Percentiles rank a stretch among this genome's conserved stretches.
phyloP scores from a whole-genome alignment of 2,888 invertebrate species.

The Hyles lineata region DNA sequence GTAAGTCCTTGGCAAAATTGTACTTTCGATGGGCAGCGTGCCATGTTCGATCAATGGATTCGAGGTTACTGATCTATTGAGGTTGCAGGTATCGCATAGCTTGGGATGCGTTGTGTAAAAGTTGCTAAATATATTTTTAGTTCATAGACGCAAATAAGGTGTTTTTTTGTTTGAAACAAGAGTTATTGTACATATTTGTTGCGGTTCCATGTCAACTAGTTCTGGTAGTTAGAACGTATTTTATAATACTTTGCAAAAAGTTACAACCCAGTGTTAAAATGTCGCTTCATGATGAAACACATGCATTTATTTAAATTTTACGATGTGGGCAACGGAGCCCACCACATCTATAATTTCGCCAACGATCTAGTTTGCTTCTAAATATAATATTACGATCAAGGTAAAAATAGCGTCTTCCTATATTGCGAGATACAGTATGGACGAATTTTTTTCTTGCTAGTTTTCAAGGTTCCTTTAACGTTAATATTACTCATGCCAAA shows the following conservation, averaged over 20 bases:
- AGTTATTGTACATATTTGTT: neutral
- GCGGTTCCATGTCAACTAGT: neutral
- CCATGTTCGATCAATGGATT: slow-evolving; percentile 33
- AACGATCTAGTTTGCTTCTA: slow-evolving; percentile 12
- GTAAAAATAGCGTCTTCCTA: neutral
- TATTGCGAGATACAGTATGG: slow-evolving; percentile 7
- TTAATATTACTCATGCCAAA: too few relatives aligned
- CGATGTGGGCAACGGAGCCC: neutral
- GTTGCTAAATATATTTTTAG: slow-evolving; percentile 8
- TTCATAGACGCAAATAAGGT: slow-evolving; percentile 3
- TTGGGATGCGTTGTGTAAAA: neutral
- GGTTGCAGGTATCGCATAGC: neutral
- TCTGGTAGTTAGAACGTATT: neutral
- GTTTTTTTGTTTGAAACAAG: neutral
- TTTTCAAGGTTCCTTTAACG: neutral
- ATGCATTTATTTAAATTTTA: slow-evolving; percentile 17
- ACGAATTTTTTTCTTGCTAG: neutral
- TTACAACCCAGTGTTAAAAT: slow-evolving; percentile 22
- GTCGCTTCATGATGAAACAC: slow-evolving; percentile 12
- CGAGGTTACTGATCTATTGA: slow-evolving; percentile 25
- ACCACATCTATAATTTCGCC: neutral
- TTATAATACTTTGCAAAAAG: slow-evolving; percentile 24
- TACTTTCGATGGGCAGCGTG: slow-evolving; percentile 37
- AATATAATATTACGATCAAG: neutral
- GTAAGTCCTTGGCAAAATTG: slow-evolving; percentile 46